Base-by-base conservation (phyloP, 37 sponge, comb jelly and placozoan species). In the Hormiphora californensis region DNA sequence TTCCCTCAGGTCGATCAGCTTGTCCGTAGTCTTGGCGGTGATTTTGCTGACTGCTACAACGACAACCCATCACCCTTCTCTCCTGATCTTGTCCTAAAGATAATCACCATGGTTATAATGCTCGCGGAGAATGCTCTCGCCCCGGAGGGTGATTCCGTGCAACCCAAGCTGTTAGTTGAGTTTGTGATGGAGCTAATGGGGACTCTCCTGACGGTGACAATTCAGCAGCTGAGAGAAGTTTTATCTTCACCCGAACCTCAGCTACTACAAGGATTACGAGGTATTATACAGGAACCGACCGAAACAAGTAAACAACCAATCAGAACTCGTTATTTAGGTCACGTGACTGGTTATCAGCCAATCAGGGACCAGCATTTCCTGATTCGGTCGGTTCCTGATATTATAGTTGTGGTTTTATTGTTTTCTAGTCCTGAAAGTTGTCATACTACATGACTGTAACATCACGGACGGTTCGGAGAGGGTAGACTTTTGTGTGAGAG, bases 101-200 rank as follows among this genome's bases (percentile, higher is more conserved):
- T 73, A 3, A 30, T 41, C 17, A 73, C 81, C 4, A 73, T 73
- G 81, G 81, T 46, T 11, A 73, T 73, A n/a, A 73, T 73, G 81
- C 44, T 73, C 3, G 81, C 81, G 5, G 81, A 73, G 46, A 73
- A 73, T 46, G 81, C 81, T n/a, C 81, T 73, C 0, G 81, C 81
- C 19, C 81, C 81, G 23, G 81, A 46, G n/a, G 81, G 40, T n/a
- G 81, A 73, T 46, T 43, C 81, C 17, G 81, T 73, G 2, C 81
- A 73, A n/a, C 81, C 81, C 81, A 73, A 73, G 25, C 81, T 73
- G 1, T 43, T 73, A 1, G 46, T 46, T 5, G 81, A 43, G 12
- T 46, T 73, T 4, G 81, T 33, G 1, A 73, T 73, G 23, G 81
- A 73, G 38, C 5, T 73, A 46, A 32, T 73, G 36, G 43, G 46